Percentiles rank a stretch among this genome's conserved stretches.
Evolutionary conservation across 2,888 invertebrate species (phyloP).

Genomic region (Ceratothoa steindachneri): DNA sequence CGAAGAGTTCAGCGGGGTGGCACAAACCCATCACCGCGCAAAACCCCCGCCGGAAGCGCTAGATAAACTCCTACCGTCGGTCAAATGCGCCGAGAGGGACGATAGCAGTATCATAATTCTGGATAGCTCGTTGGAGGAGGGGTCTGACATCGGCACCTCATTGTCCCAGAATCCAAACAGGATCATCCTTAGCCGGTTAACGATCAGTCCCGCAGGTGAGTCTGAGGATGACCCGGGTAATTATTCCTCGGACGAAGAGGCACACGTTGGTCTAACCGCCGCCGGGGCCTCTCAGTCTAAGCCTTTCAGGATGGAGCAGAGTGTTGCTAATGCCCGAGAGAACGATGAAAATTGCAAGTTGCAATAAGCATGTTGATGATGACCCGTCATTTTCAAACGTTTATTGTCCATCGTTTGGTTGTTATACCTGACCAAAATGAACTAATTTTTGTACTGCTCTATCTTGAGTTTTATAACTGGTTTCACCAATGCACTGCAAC

Average conservation of each 20-base stretch:
- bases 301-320: background rate
- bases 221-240: background rate
- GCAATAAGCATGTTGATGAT: background rate
- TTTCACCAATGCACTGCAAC: too few species aligned
- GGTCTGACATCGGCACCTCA: background rate
- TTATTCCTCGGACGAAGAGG: background rate
- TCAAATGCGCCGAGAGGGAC: background rate
- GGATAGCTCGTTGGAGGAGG: background rate
- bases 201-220: background rate
- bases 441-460: too few species aligned
- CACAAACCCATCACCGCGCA: background rate
- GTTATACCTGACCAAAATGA: too few species aligned
- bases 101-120: background rate
- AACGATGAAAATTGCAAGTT: slow-evolving; percentile 6
- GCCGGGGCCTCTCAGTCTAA: background rate
- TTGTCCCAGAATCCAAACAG: background rate
- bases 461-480: too few species aligned
- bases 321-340: background rate
- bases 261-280: background rate
- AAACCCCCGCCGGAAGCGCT: background rate
- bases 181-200: background rate
- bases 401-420: too few species aligned
- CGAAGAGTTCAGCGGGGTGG: slow-evolving; percentile 1
- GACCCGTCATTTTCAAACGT: too few species aligned
- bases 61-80: background rate